These are phyloP conservation scores for Phalangium opilio DNA, from an alignment of 2,888 invertebrate genomes.

Conservation along the genomic window DNA sequence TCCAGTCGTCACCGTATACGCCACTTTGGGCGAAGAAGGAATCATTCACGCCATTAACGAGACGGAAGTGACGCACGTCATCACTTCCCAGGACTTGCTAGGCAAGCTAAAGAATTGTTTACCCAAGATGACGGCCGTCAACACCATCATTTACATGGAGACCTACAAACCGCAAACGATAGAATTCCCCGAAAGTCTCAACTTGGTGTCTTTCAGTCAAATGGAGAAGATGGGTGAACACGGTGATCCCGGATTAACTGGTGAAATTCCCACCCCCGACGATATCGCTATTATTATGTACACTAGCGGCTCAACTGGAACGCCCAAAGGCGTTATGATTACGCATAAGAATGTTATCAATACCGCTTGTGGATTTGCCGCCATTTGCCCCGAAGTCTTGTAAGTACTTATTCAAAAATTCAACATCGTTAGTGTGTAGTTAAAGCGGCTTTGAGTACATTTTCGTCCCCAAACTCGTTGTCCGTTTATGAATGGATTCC, in stretches of 20 bases:
- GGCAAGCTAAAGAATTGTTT: conserved; percentile 50
- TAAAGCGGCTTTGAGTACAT: background rate
- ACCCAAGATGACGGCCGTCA: conserved; percentile 53
- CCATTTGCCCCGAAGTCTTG: conserved; percentile 7
- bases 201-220: conserved; percentile 8
- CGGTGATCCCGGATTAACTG: conserved; percentile 1
- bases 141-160: conserved; percentile 46
- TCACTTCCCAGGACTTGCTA: conserved; percentile 79
- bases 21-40: conserved; percentile 91
- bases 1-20: conserved; percentile 89
- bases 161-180: conserved; percentile 53
- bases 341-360: conserved; percentile 19
- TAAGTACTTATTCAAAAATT: conserved; percentile 3
- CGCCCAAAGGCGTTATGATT: conserved; percentile 28
- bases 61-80: conserved; percentile 80
- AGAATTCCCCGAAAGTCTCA: conserved; percentile 8
- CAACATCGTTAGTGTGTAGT: no score
- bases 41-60: conserved; percentile 82
- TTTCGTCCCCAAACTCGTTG: background rate
- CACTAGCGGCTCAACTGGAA: conserved; percentile 48
- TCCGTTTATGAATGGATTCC: background rate
- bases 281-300: conserved; percentile 98
- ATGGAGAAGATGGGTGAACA: conserved; percentile 8
- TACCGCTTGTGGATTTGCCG: conserved; percentile 13
- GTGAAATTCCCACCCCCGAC: conserved; percentile 41